Evolutionary conservation across 2,113 vertebrate species (phyloP), one percentile per base, ranked within the genome.

Genomic region (Anolis carolinensis): DNA sequence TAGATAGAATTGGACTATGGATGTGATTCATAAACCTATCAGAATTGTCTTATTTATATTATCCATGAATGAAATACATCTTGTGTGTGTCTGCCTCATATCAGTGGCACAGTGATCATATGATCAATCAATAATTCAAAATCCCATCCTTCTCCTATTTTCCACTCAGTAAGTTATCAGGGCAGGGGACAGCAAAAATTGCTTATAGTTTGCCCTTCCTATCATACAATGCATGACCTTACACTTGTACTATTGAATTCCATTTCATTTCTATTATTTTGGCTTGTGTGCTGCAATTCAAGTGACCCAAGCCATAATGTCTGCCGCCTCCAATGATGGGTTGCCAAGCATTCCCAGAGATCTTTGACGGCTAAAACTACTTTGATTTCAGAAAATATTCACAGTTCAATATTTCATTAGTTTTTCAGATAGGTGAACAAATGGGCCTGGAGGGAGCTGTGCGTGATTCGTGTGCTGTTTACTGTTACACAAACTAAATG

Each of bases 341-440:
- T 39, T 76, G 74, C 36, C 62, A 62, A 68, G 32, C 14, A 20
- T 32, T 81, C 32, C 7, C 80, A 44, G 70, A 80, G 39, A 80
- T 10, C 32, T 59, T 16, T 62, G 52, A 81, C 48, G 20, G 67
- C 52, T 10, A 71, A 30, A 44, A 25, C 32, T 63, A 50, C 50
- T 83, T 14, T 32, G 27, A 2, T 4, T 50, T 81, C 55, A 59
- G 89, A 55, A 83, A 81, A 48, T 81, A 88, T 50, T 80, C 68
- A 81, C 7, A 86, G 62, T 39, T 86, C 77, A 75, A 32, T 32
- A 81, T 81, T 76, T 84, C 72, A 70, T 81, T 84, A 78, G 65
- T 84, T 75, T 85, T 78, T 82, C 9, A 32, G 71, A 74, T 34
- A 86, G 84, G n/a, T 78, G 32, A 50, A 83, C 73, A 86, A 85